These are phyloP conservation scores for Nettapus auritus DNA, from an alignment of 2,113 vertebrate species.

Conservation along the genomic window DNA sequence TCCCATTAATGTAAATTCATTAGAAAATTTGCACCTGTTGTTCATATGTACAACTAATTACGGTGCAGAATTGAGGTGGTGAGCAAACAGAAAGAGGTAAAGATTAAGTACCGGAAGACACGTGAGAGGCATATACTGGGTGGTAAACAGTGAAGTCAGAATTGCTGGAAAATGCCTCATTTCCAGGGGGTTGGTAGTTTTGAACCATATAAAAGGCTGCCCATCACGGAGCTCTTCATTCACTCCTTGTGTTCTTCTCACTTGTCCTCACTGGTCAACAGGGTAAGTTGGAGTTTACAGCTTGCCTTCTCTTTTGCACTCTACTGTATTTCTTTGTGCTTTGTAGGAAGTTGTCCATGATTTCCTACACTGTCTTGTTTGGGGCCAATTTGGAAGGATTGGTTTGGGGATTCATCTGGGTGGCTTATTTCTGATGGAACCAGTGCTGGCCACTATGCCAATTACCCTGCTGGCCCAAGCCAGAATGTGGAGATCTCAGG, in stretches of 20 bases:
- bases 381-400: not conserved
- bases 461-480: accelerated
- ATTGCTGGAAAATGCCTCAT: conserved; percentile 34
- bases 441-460: not conserved
- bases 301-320: not conserved
- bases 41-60: not conserved
- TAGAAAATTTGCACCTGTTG: conserved; percentile 4
- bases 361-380: not conserved
- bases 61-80: not conserved
- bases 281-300: not conserved
- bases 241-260: not conserved
- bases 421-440: not conserved
- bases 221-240: not conserved
- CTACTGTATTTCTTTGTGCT: accelerated
- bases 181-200: not conserved
- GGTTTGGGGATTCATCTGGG: not conserved
- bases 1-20: conserved; percentile 15
- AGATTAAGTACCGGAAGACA: not conserved
- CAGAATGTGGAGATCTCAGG: not conserved
- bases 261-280: not conserved
- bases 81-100: conserved; percentile 7
- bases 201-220: not conserved
- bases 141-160: not conserved
- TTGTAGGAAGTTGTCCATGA: not conserved
- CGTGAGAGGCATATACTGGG: accelerated